A percentile compares a stretch with the other conserved stretches of the same genome.
Evolutionary conservation across 2,888 invertebrate species (phyloP).

Genomic region (Parapristionchus giblindavisi): DNA sequence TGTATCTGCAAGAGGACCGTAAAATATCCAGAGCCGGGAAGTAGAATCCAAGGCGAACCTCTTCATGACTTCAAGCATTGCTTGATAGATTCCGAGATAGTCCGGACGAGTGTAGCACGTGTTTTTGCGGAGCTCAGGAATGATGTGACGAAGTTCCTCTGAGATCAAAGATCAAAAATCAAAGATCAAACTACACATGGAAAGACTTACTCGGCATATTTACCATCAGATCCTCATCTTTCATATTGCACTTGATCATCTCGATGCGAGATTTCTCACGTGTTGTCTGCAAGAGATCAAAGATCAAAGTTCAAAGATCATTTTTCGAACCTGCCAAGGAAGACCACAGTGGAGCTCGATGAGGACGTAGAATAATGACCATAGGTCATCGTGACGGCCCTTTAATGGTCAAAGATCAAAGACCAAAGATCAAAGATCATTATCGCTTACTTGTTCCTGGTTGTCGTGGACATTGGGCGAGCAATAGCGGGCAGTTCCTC

Average conservation of each 20-base stretch:
- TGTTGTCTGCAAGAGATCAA: slow-evolving; percentile 34
- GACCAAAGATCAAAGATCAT: slow-evolving; percentile 2
- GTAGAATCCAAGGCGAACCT: too few species aligned
- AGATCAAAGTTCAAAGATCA: background rate
- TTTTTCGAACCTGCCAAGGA: slow-evolving; percentile 55
- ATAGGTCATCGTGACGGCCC: slow-evolving; percentile 41
- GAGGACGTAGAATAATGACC: slow-evolving; percentile 49
- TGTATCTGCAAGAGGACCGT: background rate
- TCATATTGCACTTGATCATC: slow-evolving; percentile 49
- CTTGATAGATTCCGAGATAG: background rate
- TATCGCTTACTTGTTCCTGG: slow-evolving; percentile 56
- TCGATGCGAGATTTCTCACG: slow-evolving; percentile 49
- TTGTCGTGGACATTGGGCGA: slow-evolving; percentile 56
- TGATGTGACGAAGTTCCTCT: slow-evolving; percentile 13
- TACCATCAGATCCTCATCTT: slow-evolving; percentile 46
- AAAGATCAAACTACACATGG: slow-evolving; percentile 2
- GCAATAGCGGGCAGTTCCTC: slow-evolving; percentile 63
- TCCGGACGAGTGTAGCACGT: slow-evolving; percentile 31
- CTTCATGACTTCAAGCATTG: slow-evolving; percentile 11
- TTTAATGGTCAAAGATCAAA: slow-evolving; percentile 1
- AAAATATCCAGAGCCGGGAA: too few species aligned
- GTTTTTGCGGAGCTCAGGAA: slow-evolving; percentile 15
- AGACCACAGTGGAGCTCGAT: slow-evolving; percentile 76
- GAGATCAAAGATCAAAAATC: background rate
- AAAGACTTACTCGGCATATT: slow-evolving; percentile 51